phyloP scores from a whole-genome alignment of 2,113 vertebrate genomes.

The Gorsachius goisagi region DNA sequence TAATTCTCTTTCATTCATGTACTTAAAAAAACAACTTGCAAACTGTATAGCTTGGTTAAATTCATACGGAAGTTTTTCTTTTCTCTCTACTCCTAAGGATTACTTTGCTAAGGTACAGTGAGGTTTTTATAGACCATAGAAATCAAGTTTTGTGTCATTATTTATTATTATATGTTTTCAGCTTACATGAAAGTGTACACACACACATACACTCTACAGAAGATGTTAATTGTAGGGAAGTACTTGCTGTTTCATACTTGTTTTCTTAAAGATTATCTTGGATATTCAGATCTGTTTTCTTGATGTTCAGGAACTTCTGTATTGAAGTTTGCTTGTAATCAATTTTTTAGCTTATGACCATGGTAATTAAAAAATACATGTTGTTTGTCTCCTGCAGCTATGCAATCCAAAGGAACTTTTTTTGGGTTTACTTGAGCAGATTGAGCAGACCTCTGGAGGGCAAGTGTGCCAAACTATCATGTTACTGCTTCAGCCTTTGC shows the following conservation, averaged over 20 bases:
- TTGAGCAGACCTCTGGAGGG: slow-evolving; percentile 86
- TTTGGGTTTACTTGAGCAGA: slow-evolving; percentile 91
- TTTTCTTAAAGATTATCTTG: not conserved
- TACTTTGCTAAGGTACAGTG: not conserved
- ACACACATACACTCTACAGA: not conserved
- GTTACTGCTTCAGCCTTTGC: slow-evolving; percentile 87
- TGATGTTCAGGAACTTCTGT: not conserved
- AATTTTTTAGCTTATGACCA: not conserved
- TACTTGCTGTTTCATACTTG: not conserved
- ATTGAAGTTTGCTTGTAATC: not conserved
- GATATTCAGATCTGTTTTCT: not conserved
- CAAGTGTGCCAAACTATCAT: slow-evolving; percentile 80
- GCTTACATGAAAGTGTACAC: not conserved
- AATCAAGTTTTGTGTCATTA: not conserved
- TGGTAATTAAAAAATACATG: not conserved
- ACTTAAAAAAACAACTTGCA: not conserved
- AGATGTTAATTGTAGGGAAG: not conserved
- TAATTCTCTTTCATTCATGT: not conserved
- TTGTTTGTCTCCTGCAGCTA: slow-evolving; percentile 72
- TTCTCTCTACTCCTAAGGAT: not conserved
- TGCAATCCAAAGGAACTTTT: slow-evolving; percentile 95
- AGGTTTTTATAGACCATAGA: not conserved
- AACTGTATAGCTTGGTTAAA: not conserved
- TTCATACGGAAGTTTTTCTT: not conserved
- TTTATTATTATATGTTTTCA: not conserved